phyloP scores from a whole-genome alignment of 2,113 vertebrate species.

The Nesoenas mayeri region DNA sequence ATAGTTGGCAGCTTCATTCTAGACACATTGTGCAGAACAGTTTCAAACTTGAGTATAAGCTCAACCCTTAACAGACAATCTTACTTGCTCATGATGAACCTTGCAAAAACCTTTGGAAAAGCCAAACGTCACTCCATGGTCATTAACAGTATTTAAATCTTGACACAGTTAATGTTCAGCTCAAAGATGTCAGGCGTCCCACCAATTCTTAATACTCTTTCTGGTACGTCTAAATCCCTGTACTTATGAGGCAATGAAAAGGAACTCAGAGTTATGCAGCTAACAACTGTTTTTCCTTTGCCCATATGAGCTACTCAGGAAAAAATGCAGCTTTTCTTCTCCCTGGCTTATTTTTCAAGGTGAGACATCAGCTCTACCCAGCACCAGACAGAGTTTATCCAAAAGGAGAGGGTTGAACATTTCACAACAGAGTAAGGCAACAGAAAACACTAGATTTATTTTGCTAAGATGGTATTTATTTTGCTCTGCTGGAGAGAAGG shows the following conservation, averaged over 20 bases:
- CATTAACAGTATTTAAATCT: not conserved
- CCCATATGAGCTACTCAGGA: not conserved
- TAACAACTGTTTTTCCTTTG: not conserved
- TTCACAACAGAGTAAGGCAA: not conserved
- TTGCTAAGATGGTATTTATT: not conserved
- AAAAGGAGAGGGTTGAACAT: not conserved
- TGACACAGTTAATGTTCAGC: not conserved
- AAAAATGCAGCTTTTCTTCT: not conserved
- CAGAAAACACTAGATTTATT: not conserved
- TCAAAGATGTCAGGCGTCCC: not conserved
- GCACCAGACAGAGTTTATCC: not conserved
- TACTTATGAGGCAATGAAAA: not conserved
- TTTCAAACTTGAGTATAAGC: not conserved
- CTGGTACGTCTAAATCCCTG: not conserved
- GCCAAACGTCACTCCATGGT: not conserved
- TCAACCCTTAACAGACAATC: not conserved
- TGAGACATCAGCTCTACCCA: not conserved
- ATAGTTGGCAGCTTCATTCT: not conserved
- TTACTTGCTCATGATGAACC: not conserved
- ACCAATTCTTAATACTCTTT: not conserved
- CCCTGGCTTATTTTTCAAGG: not conserved
- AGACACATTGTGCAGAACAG: not conserved
- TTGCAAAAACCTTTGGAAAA: not conserved
- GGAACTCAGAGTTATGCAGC: not conserved
- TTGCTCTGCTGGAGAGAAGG: not conserved